Conservation (phyloP, 2,113 vertebrate species). For the Hemibagrus wyckioides region DNA sequence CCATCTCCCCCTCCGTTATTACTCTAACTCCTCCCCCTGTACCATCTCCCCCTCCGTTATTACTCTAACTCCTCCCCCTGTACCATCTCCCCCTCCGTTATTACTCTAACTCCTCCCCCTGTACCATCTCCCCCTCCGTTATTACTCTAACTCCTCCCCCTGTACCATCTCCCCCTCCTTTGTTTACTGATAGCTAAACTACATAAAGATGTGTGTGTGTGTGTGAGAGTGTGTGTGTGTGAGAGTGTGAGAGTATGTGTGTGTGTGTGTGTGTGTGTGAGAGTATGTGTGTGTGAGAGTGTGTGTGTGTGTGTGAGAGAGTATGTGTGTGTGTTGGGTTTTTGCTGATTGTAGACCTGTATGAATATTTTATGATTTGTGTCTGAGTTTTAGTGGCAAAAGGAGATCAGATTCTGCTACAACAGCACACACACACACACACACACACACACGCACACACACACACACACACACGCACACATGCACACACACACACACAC, state of each 20-base stretch:
- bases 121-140: neutral
- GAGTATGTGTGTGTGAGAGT: neutral
- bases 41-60: neutral
- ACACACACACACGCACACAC: neutral
- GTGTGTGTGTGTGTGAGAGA: neutral
- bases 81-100: fast-evolving
- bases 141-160: neutral
- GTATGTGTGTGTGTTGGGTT: conserved; percentile 62
- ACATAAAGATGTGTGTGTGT: neutral
- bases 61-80: neutral
- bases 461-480: neutral
- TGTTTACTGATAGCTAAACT: neutral
- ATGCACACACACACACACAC: neutral
- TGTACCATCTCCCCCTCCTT: too few relatives aligned
- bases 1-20: neutral
- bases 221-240: neutral
- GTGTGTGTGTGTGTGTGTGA: conserved; percentile 49
- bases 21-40: neutral
- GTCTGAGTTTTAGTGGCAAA: conserved; percentile 71
- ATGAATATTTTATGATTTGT: conserved; percentile 79
- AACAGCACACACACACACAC: conserved; percentile 61
- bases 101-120: neutral
- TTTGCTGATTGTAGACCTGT: conserved; percentile 74
- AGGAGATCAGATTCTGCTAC: conserved; percentile 77
- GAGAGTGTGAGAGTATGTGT: neutral